Evolutionary conservation across 2,113 vertebrate genomes (phyloP), one percentile per base, ranked within the genome.

Genomic region (Sebastes fasciatus): DNA sequence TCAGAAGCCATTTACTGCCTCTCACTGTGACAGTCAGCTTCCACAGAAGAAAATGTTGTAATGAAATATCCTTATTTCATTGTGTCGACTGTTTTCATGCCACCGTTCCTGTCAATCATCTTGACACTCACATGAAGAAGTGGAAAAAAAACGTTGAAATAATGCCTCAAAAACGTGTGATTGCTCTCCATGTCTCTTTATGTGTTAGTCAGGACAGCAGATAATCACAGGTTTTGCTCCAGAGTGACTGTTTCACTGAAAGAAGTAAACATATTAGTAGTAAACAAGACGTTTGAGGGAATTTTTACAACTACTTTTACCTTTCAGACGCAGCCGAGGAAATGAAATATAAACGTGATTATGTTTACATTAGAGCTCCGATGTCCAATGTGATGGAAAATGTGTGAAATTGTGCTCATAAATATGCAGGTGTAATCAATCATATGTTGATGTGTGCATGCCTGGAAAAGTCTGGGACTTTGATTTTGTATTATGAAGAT

Each of bases 21-120:
- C 64, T 67, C 9, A 0, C 40, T 62, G 8, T 75, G 61, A 85
- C 78, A 63, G 79, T 63, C 40, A 16, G 34, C 68, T 51, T 26
- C 51, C 46, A n/a, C 19, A 13, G 42, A 79, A 23, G 71, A 66
- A 70, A 51, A 54, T 14, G 19, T 17, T 34, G 26, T n/a, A 19
- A 52, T 60, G 17, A 72, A 74, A 84, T 34, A 14, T 71, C 8
- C 26, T 49, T 0, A 8, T 84, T 26, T 48, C 45, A 21, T 5
- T 12, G 17, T 6, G n/a, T 54, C 7, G 0, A n/a, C 63, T 78
- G 70, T 77, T 65, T 69, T 77, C 55, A 23, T 52, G 61, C 43
- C 70, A 5, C n/a, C 5, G 42, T 42, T 76, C 49, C 34, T 69
- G 62, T 73, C 81, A 74, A 0, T 77, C 62, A 51, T 43, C 46